A percentile compares a stretch with the other conserved stretches of the same genome.
phyloP scores from a whole-genome alignment of 2,888 invertebrate species.

The Ganaspis brasiliensis region DNA sequence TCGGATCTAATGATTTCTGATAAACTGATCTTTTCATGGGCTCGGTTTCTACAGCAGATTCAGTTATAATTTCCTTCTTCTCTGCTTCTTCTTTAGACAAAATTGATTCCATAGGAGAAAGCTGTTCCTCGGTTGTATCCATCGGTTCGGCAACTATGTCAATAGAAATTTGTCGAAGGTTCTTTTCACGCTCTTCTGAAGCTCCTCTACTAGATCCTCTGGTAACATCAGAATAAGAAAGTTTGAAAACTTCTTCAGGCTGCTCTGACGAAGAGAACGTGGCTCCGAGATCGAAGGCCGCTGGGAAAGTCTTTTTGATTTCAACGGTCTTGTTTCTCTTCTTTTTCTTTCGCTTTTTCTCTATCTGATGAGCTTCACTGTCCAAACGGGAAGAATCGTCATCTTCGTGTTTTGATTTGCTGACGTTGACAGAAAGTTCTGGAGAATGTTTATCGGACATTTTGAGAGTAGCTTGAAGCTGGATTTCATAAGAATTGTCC shows the following conservation, averaged over 20 bases:
- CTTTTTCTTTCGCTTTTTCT: constrained; percentile 57
- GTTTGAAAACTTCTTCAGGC: constrained; percentile 61
- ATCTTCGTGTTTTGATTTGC: constrained; percentile 2
- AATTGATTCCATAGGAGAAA: constrained; percentile 69
- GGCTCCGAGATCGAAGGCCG: constrained; percentile 61
- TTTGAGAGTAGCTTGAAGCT: constrained; percentile 74
- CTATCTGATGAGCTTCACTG: constrained; percentile 40
- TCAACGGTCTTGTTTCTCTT: constrained; percentile 66
- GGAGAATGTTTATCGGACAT: constrained; percentile 69
- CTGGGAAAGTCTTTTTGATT: constrained; percentile 49
- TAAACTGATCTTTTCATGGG: constrained; percentile 46
- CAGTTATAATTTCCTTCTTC: constrained; percentile 59
- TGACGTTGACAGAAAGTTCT: constrained; percentile 57
- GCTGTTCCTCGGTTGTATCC: constrained; percentile 68
- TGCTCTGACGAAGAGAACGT: constrained; percentile 64
- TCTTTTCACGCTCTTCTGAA: constrained; percentile 7
- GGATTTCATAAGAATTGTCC: constrained; percentile 73
- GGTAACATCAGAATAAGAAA: constrained; percentile 71
- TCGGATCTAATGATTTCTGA: constrained; percentile 71
- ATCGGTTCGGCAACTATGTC: constrained; percentile 69
- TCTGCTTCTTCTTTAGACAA: constrained; percentile 50
- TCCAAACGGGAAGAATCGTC: constrained; percentile 57
- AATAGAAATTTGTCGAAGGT: constrained; percentile 50
- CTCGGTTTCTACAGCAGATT: constrained; percentile 63
- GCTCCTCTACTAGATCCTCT: constrained; percentile 45